Base-by-base conservation (phyloP, 1,140 invertebrate genomes). In the Saxidomus purpurata region DNA sequence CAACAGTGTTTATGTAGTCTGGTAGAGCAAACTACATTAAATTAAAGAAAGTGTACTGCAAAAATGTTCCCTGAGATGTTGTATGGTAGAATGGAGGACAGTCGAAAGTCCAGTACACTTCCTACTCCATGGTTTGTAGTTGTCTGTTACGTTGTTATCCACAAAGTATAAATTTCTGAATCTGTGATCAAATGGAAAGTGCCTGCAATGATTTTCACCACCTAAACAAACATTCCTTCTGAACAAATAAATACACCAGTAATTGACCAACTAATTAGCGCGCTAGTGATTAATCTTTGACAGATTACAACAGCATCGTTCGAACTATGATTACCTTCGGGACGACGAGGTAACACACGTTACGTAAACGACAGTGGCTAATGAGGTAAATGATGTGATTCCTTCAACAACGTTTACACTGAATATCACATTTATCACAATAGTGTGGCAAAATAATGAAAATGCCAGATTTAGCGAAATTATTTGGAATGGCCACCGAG, bases 201-300 rank as follows among this genome's bases (percentile, higher is more conserved):
- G 40, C 40, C 43, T 17, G 28, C 11, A 36, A 31, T 81, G 52
- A 61, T 81, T 36, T 47, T 11, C 13, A 38, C 55, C 79, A 81
- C 17, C 52, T 59, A 59, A 81, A 40, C 52, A 55, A 49, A 49
- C 11, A 61, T 1, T 36, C 34, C 34, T 6, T 3, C 38, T 22
- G 52, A 81, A 38, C 52, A 71, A 71, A 71, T 71, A 71, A 71
- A 71, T 63, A 28, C 34, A n/a, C 6, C 34, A 17, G 34, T 71
- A 40, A 71, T 71, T 71, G 36, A 17, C 67, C 36, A 71, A 22
- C 67, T 71, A 71, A 71, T 71, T 71, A 71, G 67, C 67, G 34
- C 1, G 1, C 34, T 40, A 19, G 22, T 36, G 67, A 71, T 71
- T 71, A 71, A 71, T 71, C 34, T 71, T 3, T n/a, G 67, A 71